phyloP scores from a whole-genome alignment of 2,888 invertebrate genomes.

The Drosophila pseudotalamancana region DNA sequence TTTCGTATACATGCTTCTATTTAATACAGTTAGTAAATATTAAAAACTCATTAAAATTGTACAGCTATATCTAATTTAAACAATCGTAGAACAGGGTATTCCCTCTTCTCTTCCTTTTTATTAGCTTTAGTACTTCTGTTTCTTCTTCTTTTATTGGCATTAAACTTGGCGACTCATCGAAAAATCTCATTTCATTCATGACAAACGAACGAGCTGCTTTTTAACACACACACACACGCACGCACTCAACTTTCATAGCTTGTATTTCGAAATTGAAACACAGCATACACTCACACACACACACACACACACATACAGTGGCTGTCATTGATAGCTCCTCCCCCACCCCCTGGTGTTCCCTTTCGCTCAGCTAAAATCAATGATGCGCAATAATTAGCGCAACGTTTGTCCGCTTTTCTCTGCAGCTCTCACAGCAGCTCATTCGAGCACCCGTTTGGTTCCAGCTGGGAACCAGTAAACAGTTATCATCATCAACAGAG shows the following conservation, averaged over 20 bases:
- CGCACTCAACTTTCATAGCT: conserved; percentile 9
- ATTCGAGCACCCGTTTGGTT: conserved; percentile 1
- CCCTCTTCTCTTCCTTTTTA: not conserved
- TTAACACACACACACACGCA: conserved; percentile 1
- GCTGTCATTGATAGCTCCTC: conserved; percentile 65
- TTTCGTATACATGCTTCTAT: no score
- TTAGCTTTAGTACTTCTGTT: not conserved
- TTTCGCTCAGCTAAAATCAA: conserved; percentile 51
- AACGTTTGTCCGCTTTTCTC: conserved; percentile 44
- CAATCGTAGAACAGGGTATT: not conserved
- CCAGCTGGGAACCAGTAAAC: conserved; percentile 9
- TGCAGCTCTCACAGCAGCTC: conserved; percentile 3
- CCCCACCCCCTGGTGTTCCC: conserved; percentile 2
- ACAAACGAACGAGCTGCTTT: conserved; percentile 35
- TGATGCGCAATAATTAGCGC: conserved; percentile 79
- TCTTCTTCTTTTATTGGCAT: not conserved
- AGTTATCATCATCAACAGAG: conserved; percentile 25
- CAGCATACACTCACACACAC: conserved; percentile 13
- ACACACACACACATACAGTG: conserved; percentile 35
- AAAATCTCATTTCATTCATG: conserved; percentile 69
- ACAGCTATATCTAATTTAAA: no score
- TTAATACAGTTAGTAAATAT: no score
- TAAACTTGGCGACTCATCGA: conserved; percentile 27
- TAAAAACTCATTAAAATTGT: no score
- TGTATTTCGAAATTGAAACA: conserved; percentile 63